These are phyloP conservation scores for Temnothorax nylanderi DNA, from an alignment of 1,140 invertebrate genomes.

Conservation along the genomic window DNA sequence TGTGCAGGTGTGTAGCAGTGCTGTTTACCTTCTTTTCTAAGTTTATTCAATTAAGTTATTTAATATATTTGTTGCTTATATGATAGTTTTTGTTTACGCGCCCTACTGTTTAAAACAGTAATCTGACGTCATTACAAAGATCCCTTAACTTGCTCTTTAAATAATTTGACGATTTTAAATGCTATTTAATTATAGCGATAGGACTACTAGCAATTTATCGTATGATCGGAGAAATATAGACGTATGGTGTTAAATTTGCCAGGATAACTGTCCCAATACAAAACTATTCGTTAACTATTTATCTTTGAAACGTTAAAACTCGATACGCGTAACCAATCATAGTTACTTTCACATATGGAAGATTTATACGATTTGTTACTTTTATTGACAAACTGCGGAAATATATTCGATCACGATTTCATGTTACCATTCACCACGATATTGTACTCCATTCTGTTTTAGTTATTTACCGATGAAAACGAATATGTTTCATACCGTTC, in stretches of 20 bases:
- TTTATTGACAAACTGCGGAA: conserved; percentile 14
- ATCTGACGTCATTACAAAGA: background rate
- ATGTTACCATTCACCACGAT: conserved; percentile 26
- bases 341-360: conserved; percentile 11
- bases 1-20: background rate
- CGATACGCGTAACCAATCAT: conserved; percentile 10
- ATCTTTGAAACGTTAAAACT: conserved; percentile 19
- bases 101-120: background rate
- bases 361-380: conserved; percentile 27
- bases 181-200: background rate
- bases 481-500: conserved; percentile 8
- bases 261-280: background rate
- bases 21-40: background rate
- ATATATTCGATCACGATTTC: conserved; percentile 39
- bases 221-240: background rate
- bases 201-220: background rate
- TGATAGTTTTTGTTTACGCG: background rate
- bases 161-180: background rate
- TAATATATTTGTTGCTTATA: background rate
- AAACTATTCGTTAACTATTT: background rate
- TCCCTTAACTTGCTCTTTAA: background rate
- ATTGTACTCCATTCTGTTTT: conserved; percentile 5
- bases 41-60: background rate
- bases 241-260: background rate
- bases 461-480: conserved; percentile 38